A percentile compares a stretch with the other conserved stretches of the same genome.
These are phyloP conservation scores for Epinephelus cyanopodus DNA, from an alignment of 2,113 vertebrate species.

Conservation along the genomic window DNA sequence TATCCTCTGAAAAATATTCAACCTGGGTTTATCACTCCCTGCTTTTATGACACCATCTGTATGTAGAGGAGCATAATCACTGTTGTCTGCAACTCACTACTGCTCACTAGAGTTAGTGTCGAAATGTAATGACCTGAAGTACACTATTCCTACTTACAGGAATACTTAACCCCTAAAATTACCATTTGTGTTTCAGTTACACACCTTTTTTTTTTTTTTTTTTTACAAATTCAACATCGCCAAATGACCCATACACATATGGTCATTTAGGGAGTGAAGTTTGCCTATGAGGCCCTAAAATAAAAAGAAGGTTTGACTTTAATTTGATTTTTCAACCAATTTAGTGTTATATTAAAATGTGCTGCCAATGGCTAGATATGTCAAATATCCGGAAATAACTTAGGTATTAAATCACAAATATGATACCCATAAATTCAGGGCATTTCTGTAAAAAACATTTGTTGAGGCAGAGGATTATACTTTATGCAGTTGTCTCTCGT, in stretches of 20 bases:
- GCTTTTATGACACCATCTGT: constrained; percentile 32
- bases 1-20: constrained; percentile 23
- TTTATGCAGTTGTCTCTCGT: not conserved
- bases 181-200: too few relatives aligned
- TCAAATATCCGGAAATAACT: not conserved
- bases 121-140: not conserved
- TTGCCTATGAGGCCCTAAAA: too few relatives aligned
- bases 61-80: constrained; percentile 8
- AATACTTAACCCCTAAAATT: too few relatives aligned
- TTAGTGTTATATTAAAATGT: not conserved
- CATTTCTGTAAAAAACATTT: not conserved
- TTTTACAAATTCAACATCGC: too few relatives aligned
- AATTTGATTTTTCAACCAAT: not conserved
- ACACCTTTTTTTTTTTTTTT: too few relatives aligned
- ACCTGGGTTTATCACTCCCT: not conserved
- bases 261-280: too few relatives aligned
- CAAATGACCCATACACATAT: too few relatives aligned
- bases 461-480: not conserved
- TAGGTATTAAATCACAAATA: not conserved
- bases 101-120: not conserved
- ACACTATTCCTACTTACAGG: not conserved
- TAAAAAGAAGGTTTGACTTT: not conserved
- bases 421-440: not conserved
- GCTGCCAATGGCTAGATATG: not conserved
- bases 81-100: not conserved